phyloP scores from a whole-genome alignment of 2,888 invertebrate genomes.

The Boloria selene region DNA sequence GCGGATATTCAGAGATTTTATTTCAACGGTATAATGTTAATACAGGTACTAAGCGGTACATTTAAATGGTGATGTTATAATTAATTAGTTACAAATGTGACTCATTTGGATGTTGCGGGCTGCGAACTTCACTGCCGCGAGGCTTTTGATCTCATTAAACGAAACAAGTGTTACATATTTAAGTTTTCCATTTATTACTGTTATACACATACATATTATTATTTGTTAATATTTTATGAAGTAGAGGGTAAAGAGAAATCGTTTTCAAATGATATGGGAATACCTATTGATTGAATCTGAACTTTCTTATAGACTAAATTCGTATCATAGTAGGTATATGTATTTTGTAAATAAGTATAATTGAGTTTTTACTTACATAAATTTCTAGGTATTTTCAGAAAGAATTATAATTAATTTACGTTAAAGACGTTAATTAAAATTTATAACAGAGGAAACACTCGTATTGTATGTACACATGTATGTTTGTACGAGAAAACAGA shows the following conservation, averaged over 20 bases:
- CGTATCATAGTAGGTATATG: no score
- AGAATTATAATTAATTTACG: no score
- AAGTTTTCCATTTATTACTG: slow-evolving; percentile 1
- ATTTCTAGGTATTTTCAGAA: no score
- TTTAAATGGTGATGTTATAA: slow-evolving; percentile 26
- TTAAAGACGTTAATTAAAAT: background rate
- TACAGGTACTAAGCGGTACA: background rate
- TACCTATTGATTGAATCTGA: no score
- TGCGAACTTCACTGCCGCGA: slow-evolving; percentile 21
- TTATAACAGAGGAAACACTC: background rate
- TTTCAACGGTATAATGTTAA: background rate
- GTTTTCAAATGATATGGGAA: no score
- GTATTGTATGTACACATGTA: background rate
- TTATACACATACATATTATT: background rate
- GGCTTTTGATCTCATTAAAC: slow-evolving; percentile 34
- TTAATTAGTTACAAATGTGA: slow-evolving; percentile 35
- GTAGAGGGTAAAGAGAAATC: no score
- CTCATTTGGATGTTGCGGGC: slow-evolving; percentile 26
- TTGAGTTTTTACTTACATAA: no score
- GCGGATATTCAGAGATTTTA: background rate
- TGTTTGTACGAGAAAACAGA: background rate
- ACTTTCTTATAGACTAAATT: no score
- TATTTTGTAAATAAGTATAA: no score
- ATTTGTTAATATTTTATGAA: background rate
- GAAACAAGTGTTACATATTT: slow-evolving; percentile 23